Base-by-base conservation (phyloP, 2,797 vertebrate species). In the Rhodeus uyekii region DNA sequence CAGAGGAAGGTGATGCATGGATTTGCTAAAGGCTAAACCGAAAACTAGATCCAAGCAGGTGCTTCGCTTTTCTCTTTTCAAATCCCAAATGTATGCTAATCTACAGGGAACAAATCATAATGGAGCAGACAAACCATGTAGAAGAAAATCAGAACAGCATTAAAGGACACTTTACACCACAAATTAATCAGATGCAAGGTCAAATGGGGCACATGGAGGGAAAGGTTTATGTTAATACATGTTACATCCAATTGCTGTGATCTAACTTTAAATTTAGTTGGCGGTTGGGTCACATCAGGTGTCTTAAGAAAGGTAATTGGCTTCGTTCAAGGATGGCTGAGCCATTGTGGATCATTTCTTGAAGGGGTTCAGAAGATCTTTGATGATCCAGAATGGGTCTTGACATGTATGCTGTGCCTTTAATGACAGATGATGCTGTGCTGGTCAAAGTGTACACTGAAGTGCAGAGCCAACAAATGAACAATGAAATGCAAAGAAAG, bases 1-100 rank as follows among this genome's bases (percentile, higher is more conserved):
- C 93, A 94, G 84, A 78, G 84, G 83, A 89, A 87, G 88, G 87
- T 94, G 94, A 95, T 94, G 90, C 93, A 94, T 92, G 87, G 89
- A 89, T 80, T 89, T 88, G 88, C 88, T 87, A 87, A 86, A 90
- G 86, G 89, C 78, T 87, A 90, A 92, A 91, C 89, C 90, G 89
- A 91, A 90, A 91, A 8, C 48, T 24, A 22, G 38, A 74, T 87
- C 83, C 86, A 87, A 78, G 80, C 72, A 73, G 87, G 78, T 81
- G 68, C 19, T 63, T 50, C 80, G 68, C 19, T 63, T 50, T 78
- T 67, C 81, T 80, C 80, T 76, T 78, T 34, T 48, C 14, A 14
- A 67, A 38, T 78, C 46, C 19, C 10, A 32, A 34, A 38, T 60
- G 1, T 7, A 55, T 50, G 14, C n/a, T 13, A 81, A 64, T 48